Percentiles rank a stretch among this genome's conserved stretches.
Evolutionary conservation across 2,888 invertebrate species (phyloP).

Genomic region (Trypoxylon attenuatum): DNA sequence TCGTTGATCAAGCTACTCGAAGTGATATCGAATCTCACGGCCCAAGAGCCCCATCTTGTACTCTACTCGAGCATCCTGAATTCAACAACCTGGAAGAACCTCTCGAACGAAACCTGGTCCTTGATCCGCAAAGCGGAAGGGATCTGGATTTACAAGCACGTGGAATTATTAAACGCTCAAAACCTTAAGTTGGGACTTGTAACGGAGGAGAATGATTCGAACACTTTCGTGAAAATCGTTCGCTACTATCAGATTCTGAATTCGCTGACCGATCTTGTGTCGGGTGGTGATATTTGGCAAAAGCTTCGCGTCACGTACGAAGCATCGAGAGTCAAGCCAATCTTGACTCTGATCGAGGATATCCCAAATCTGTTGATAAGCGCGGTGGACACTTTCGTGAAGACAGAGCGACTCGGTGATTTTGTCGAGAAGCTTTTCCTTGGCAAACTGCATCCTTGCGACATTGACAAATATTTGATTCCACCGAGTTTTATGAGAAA

Average conservation of each 20-base stretch:
- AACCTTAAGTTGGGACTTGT: neutral
- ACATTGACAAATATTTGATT: constrained; percentile 65
- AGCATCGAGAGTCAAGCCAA: constrained; percentile 54
- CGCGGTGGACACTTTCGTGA: constrained; percentile 63
- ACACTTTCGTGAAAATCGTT: constrained; percentile 13
- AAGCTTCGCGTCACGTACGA: constrained; percentile 60
- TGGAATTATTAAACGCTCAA: neutral
- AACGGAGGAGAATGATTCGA: neutral
- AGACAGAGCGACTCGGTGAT: constrained; percentile 62
- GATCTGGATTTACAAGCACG: constrained; percentile 54
- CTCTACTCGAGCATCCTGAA: constrained; percentile 62
- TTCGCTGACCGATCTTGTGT: constrained; percentile 49
- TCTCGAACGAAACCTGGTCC: constrained; percentile 56
- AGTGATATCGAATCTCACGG: constrained; percentile 33
- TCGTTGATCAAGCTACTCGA: constrained; percentile 55
- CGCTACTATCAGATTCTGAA: constrained; percentile 43
- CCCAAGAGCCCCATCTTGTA: constrained; percentile 21
- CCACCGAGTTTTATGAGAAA: constrained; percentile 62
- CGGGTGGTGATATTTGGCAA: constrained; percentile 67
- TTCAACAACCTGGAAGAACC: constrained; percentile 56
- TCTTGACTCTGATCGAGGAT: constrained; percentile 63
- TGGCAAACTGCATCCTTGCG: constrained; percentile 59
- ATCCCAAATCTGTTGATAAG: constrained; percentile 63
- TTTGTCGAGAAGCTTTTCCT: constrained; percentile 53
- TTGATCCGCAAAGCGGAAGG: constrained; percentile 48